Conservation (phyloP, 2,797 vertebrate genomes). For the Sarcoramphus papa region DNA sequence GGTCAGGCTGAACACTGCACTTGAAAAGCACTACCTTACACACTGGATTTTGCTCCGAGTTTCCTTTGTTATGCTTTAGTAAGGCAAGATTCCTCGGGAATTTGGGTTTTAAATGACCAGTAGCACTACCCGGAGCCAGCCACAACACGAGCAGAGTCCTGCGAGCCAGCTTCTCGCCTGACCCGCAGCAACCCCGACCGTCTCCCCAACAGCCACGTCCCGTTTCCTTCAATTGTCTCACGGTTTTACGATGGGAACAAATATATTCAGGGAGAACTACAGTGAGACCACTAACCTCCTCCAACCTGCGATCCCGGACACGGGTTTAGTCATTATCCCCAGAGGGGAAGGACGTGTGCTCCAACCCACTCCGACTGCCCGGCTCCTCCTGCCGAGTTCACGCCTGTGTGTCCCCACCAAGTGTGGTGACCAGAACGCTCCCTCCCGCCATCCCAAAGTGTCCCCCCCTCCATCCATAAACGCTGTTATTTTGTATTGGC, state of each 20-base stretch:
- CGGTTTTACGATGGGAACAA: background rate
- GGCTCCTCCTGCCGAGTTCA: accelerated
- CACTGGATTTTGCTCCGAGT: background rate
- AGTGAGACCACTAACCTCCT: background rate
- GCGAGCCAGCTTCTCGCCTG: background rate
- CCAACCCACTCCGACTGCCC: background rate
- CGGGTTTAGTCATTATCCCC: background rate
- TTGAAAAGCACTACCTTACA: background rate
- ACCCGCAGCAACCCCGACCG: accelerated
- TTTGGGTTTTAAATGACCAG: background rate
- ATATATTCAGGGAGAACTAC: background rate
- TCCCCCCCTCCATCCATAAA: background rate
- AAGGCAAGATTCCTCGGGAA: background rate
- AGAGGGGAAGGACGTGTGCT: background rate
- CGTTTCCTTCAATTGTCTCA: constrained; percentile 41
- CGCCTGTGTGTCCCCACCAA: accelerated
- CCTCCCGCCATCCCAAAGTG: accelerated
- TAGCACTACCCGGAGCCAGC: background rate
- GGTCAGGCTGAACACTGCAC: background rate
- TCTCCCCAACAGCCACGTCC: background rate
- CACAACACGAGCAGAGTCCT: background rate
- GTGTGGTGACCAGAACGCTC: accelerated
- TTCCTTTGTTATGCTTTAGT: background rate
- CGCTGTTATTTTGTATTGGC: accelerated
- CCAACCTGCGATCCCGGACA: background rate